Percentiles rank a stretch among this genome's conserved stretches.
Evolutionary conservation across 1,140 invertebrate species (phyloP).

Genomic region (Lamellibrachia luymesi): DNA sequence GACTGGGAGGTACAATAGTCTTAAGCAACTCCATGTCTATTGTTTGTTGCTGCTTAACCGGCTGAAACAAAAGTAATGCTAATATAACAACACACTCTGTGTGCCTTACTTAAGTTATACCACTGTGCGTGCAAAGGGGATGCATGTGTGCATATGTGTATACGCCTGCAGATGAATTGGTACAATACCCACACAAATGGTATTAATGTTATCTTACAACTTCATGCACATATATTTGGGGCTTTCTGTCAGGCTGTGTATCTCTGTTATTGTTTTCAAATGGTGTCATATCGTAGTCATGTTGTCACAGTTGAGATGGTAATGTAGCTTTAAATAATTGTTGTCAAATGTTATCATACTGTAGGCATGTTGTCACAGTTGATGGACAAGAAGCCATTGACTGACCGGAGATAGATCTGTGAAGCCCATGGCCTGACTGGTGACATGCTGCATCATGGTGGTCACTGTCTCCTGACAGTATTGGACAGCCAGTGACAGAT

Average conservation of each 20-base stretch:
- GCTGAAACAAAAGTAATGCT: not conserved
- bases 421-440: not conserved
- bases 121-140: not conserved
- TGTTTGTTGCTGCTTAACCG: not conserved
- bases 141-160: not conserved
- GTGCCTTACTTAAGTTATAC: not conserved
- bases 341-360: no score
- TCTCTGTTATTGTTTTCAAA: no score
- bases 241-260: no score
- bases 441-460: not conserved
- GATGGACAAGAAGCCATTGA: not conserved
- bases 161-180: not conserved
- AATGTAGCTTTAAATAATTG: no score
- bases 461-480: not conserved
- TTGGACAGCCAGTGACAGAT: not conserved
- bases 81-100: not conserved
- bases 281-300: no score
- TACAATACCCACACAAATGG: not conserved
- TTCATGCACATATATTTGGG: not conserved
- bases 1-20: not conserved
- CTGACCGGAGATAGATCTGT: not conserved
- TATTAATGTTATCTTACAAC: not conserved
- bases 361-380: no score
- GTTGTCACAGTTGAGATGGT: no score
- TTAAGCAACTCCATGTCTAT: not conserved